phyloP scores from a whole-genome alignment of 53 echinoderm and acorn worm species.

The Paracentrotus lividus region DNA sequence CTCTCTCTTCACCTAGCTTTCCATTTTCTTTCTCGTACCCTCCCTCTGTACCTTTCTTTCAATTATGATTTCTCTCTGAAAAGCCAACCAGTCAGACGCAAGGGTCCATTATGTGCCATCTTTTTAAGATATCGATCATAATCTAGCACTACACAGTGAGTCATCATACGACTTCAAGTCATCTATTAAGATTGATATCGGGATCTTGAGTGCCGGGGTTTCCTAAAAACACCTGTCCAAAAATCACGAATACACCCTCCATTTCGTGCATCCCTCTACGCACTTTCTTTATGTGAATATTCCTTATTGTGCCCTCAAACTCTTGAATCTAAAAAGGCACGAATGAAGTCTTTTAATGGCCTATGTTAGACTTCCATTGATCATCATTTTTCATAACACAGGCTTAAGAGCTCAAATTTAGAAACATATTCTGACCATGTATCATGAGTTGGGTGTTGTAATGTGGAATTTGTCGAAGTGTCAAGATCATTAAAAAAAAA shows the following conservation, averaged over 20 bases:
- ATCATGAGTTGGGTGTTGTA: background rate
- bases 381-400: too few relatives aligned
- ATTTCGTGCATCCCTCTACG: too few relatives aligned
- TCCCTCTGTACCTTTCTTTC: background rate
- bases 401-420: too few relatives aligned
- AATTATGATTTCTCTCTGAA: background rate
- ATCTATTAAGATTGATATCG: constrained; percentile 18
- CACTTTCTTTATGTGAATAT: too few relatives aligned
- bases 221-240: background rate
- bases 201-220: background rate
- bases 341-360: too few relatives aligned
- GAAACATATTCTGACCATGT: too few relatives aligned
- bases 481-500: background rate
- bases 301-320: too few relatives aligned
- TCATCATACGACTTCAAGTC: constrained; percentile 15
- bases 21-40: too few relatives aligned
- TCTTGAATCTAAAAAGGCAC: too few relatives aligned
- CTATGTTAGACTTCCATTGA: too few relatives aligned
- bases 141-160: background rate
- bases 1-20: background rate
- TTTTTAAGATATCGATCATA: constrained; percentile 20
- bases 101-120: background rate
- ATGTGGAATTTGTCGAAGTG: background rate
- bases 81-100: background rate
- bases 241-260: background rate